Conservation (phyloP, 2,113 vertebrate species). For the Acanthisitta chloris region DNA sequence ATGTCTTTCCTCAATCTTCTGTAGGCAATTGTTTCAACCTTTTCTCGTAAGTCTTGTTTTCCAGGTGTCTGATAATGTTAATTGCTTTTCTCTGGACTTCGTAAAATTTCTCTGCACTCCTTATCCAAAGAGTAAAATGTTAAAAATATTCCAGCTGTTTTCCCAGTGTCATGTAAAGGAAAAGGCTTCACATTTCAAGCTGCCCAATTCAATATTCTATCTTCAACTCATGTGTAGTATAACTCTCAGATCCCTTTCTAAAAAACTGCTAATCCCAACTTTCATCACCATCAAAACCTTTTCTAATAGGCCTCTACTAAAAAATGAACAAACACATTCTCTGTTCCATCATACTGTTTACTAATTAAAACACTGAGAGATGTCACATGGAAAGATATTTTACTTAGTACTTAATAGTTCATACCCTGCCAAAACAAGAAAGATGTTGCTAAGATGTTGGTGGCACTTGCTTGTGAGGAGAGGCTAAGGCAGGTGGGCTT, state of each 20-base stretch:
- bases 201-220: not conserved
- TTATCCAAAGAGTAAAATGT: not conserved
- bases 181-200: not conserved
- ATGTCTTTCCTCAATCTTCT: not conserved
- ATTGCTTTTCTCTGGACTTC: not conserved
- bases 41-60: not conserved
- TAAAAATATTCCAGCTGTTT: not conserved
- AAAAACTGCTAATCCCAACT: not conserved
- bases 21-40: not conserved
- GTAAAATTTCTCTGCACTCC: not conserved
- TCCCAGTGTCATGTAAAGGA: not conserved
- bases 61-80: not conserved
- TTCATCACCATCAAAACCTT: not conserved
- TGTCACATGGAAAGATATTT: too few relatives aligned
- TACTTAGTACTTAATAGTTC: not conserved
- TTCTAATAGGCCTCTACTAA: not conserved
- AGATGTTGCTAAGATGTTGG: not conserved
- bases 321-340: not conserved
- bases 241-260: not conserved
- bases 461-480: not conserved
- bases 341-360: not conserved
- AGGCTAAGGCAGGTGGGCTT: not conserved
- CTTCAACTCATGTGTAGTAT: not conserved
- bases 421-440: not conserved
- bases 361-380: not conserved